Evolutionary conservation across 2,797 vertebrate species (phyloP).

Genomic region (Brachymystax lenok): DNA sequence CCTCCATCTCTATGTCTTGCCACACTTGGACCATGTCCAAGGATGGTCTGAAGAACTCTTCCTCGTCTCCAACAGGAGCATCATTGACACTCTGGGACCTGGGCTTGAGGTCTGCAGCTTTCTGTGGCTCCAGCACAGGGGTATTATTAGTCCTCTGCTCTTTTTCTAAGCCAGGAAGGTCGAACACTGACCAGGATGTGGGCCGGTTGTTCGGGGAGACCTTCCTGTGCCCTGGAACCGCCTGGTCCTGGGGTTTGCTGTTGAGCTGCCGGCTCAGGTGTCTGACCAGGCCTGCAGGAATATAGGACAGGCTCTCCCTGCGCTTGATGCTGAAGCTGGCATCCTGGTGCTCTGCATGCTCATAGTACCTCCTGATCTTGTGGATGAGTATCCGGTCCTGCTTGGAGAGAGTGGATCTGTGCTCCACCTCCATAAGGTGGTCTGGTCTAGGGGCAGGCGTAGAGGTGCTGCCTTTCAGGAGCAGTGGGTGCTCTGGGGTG

Average conservation of each 20-base stretch:
- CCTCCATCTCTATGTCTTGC: conserved; percentile 77
- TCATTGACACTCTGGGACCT: conserved; percentile 38
- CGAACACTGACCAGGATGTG: conserved; percentile 80
- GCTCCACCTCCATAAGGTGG: conserved; percentile 58
- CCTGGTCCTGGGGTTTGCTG: conserved; percentile 70
- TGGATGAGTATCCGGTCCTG: conserved; percentile 87
- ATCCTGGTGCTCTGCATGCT: conserved; percentile 85
- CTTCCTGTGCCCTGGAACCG: conserved; percentile 49
- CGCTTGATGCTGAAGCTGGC: conserved; percentile 86
- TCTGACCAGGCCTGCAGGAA: conserved; percentile 90
- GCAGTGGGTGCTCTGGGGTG: conserved; percentile 37
- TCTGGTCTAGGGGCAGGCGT: not conserved
- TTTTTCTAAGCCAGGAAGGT: conserved; percentile 70
- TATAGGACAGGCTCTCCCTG: conserved; percentile 93
- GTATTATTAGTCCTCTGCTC: conserved; percentile 38
- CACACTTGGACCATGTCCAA: conserved; percentile 82
- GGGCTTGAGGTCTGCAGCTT: conserved; percentile 18
- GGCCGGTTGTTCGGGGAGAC: conserved; percentile 60
- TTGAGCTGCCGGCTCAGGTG: conserved; percentile 86
- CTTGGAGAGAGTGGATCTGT: conserved; percentile 82
- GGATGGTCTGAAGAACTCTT: conserved; percentile 77
- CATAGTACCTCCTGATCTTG: conserved; percentile 91
- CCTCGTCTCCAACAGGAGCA: conserved; percentile 63
- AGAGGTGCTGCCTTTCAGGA: conserved; percentile 6
- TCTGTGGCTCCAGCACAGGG: conserved; percentile 21